A percentile compares a stretch with the other conserved stretches of the same genome.
Conservation (phyloP, 2,888 invertebrate species). For the Pyrrhia umbra region DNA sequence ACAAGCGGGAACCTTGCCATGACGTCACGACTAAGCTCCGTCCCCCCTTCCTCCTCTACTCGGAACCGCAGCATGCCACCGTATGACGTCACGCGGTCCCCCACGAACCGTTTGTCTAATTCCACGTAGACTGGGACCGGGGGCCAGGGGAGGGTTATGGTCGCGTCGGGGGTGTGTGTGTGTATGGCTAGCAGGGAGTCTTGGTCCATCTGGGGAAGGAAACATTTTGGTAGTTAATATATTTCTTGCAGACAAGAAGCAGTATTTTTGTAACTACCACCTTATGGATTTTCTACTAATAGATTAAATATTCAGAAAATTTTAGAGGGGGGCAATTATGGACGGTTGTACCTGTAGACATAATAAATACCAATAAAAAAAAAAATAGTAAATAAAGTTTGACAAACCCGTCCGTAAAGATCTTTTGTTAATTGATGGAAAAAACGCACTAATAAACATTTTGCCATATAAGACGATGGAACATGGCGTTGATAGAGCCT, state of each 20-base stretch:
- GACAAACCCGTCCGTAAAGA: too few species aligned
- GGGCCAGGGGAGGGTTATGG: slow-evolving; percentile 86
- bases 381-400: too few species aligned
- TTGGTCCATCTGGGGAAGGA: slow-evolving; percentile 76
- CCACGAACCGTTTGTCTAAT: slow-evolving; percentile 94
- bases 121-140: slow-evolving; percentile 94
- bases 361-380: too few species aligned
- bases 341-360: too few species aligned
- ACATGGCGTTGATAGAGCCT: too few species aligned
- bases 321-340: too few species aligned
- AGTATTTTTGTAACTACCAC: too few species aligned
- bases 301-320: too few species aligned
- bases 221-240: not conserved
- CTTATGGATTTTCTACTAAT: too few species aligned
- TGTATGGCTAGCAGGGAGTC: slow-evolving; percentile 82
- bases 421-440: too few species aligned
- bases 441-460: too few species aligned
- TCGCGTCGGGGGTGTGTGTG: slow-evolving; percentile 80
- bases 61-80: slow-evolving; percentile 96
- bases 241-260: not conserved
- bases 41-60: slow-evolving; percentile 92
- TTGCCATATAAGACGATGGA: too few species aligned
- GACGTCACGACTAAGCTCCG: slow-evolving; percentile 89
- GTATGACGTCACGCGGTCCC: slow-evolving; percentile 97
- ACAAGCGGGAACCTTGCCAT: slow-evolving; percentile 94